Conservation (phyloP, 2,113 vertebrate genomes). For the Myiozetetes cayanensis region DNA sequence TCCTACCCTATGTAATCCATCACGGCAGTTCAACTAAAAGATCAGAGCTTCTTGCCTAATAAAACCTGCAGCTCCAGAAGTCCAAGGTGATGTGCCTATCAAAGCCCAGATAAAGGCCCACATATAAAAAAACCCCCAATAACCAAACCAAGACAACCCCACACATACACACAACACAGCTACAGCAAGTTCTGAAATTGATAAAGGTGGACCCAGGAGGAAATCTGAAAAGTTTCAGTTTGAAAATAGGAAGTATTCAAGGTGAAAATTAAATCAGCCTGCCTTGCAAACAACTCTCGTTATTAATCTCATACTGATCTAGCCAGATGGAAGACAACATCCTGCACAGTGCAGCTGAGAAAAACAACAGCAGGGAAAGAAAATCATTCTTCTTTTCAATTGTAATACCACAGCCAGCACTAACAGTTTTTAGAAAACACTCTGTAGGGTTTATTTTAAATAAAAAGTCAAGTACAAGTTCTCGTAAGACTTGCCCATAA, state of each 20-base stretch:
- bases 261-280: not conserved
- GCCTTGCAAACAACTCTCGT: not conserved
- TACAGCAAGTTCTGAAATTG: not conserved
- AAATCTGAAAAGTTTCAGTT: not conserved
- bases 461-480: not conserved
- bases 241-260: not conserved
- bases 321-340: not conserved
- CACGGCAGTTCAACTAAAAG: not conserved
- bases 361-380: not conserved
- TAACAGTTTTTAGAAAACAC: conserved; percentile 1
- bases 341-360: not conserved
- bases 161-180: not conserved
- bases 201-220: not conserved
- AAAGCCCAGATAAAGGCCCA: not conserved
- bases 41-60: not conserved
- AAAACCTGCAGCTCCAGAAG: not conserved
- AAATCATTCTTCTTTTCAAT: not conserved
- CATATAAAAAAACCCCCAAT: not conserved
- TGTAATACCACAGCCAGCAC: not conserved
- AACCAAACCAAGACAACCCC: not conserved
- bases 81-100: not conserved
- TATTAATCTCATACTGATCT: not conserved
- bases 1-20: not conserved
- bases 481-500: not conserved
- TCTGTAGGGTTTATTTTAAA: not conserved